Evolutionary conservation across 2,113 vertebrate genomes (phyloP), one percentile per base, ranked within the genome.

Genomic region (Peucedramus taeniatus): DNA sequence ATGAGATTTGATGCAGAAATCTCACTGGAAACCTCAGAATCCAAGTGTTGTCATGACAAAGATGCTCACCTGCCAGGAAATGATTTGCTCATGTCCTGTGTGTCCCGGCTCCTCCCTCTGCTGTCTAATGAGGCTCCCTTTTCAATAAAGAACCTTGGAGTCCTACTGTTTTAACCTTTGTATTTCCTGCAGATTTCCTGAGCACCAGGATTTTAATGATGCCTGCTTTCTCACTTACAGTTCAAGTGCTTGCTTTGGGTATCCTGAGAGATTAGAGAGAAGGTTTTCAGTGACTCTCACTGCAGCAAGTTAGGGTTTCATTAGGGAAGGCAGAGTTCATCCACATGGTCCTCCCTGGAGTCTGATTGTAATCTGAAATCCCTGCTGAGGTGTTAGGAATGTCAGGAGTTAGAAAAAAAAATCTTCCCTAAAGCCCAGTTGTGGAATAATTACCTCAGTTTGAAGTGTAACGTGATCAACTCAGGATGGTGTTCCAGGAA

Each of bases 321-420:
- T 86, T 87, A 68, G 23, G 49, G 28, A 96, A 90, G 90, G 76
- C 71, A 86, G 60, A 93, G 60, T 93, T 96, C 86, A 51, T 94
- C 72, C 69, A 53, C 2, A 1, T 75, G 57, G n/a, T 81, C 49
- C n/a, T 96, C 86, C 72, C 80, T 64, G 68, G 90, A 89, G 92
- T 63, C 72, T 94, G 93, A 93, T 56, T 93, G 88, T 93, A 96
- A 94, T 94, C 93, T 94, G 92, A 92, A 96, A 88, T 96, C 90
- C 64, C 80, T 92, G 68, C 72, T 90, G 80, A 94, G 69, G 92
- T 89, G 96, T 84, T 96, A 89, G 72, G 51, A 95, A 90, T 93
- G 37, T 76, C 72, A 96, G 44, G 72, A 94, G 60, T 81, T 81
- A 88, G 68, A 53, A 24, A 65, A 92, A 95, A 93, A 11, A 68